Evolutionary conservation across 2,888 invertebrate species (phyloP).

Genomic region (Polyommatus icarus): DNA sequence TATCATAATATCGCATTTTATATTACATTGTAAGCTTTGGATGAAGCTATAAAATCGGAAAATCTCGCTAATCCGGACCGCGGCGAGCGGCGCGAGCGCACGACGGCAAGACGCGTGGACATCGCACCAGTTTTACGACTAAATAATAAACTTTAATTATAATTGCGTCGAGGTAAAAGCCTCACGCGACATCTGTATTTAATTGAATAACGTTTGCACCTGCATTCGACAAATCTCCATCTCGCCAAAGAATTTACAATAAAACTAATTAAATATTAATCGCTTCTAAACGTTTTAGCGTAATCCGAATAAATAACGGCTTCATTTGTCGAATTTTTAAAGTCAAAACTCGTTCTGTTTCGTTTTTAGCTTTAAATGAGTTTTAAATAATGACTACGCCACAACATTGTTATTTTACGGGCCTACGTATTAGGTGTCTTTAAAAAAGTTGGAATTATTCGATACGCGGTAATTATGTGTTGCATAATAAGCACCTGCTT

Average conservation of each 20-base stretch:
- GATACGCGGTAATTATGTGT: background rate
- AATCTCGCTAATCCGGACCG: conserved; percentile 60
- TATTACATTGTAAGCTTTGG: conserved; percentile 28
- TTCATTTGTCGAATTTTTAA: conserved; percentile 36
- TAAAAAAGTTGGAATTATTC: conserved; percentile 1
- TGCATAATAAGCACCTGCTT: conserved; percentile 8
- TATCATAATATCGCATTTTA: conserved; percentile 4
- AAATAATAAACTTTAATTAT: conserved; percentile 79
- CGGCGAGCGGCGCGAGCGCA: conserved; percentile 43
- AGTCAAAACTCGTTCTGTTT: conserved; percentile 31
- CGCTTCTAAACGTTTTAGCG: conserved; percentile 45
- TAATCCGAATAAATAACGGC: conserved; percentile 13
- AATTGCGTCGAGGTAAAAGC: conserved; percentile 71
- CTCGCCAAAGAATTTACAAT: conserved; percentile 59
- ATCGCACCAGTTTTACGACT: conserved; percentile 68
- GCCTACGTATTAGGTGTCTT: background rate
- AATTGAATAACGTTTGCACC: conserved; percentile 74
- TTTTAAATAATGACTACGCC: background rate
- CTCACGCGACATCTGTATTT: conserved; percentile 78
- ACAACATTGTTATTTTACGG: conserved; percentile 1
- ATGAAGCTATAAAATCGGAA: conserved; percentile 61
- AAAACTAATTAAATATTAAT: conserved; percentile 70
- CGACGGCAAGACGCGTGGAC: conserved; percentile 58
- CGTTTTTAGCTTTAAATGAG: background rate
- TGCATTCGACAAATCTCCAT: conserved; percentile 62